A percentile compares a stretch with the other conserved stretches of the same genome.
phyloP scores from a whole-genome alignment of 2,113 vertebrate genomes.

The Salvator merianae region DNA sequence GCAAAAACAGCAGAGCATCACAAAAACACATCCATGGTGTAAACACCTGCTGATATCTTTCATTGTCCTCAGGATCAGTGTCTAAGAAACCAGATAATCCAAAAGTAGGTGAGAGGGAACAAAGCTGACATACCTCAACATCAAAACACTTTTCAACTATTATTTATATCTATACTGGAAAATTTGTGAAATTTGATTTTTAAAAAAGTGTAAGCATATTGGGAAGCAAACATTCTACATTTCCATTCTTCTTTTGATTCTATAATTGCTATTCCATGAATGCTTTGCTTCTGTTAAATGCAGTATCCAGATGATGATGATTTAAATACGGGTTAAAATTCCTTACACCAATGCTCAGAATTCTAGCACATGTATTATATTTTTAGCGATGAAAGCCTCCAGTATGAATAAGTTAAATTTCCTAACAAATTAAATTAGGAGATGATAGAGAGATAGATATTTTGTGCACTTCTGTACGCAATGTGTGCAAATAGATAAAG shows the following conservation, averaged over 20 bases:
- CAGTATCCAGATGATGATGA: neutral
- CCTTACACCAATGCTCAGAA: neutral
- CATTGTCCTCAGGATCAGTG: slow-evolving; percentile 18
- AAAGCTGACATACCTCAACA: neutral
- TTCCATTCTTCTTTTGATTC: neutral
- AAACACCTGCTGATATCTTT: slow-evolving; percentile 8
- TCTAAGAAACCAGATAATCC: slow-evolving; percentile 4
- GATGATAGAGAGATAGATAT: neutral
- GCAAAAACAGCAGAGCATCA: neutral
- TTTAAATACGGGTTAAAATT: neutral
- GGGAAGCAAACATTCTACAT: neutral
- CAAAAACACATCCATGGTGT: slow-evolving; percentile 1
- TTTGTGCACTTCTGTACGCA: neutral
- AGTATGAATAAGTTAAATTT: neutral
- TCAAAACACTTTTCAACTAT: neutral
- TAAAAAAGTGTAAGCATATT: neutral
- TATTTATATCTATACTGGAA: neutral
- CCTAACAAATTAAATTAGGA: neutral
- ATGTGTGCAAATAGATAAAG: neutral
- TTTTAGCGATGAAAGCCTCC: neutral
- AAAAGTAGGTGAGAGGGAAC: slow-evolving; percentile 20
- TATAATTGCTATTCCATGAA: neutral
- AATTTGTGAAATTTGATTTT: slow-evolving; percentile 29
- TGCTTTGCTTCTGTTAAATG: neutral
- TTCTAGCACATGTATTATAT: neutral